A percentile compares a stretch with the other conserved stretches of the same genome.
Conservation (phyloP, 1,140 invertebrate species). For the Augochlora pura region DNA sequence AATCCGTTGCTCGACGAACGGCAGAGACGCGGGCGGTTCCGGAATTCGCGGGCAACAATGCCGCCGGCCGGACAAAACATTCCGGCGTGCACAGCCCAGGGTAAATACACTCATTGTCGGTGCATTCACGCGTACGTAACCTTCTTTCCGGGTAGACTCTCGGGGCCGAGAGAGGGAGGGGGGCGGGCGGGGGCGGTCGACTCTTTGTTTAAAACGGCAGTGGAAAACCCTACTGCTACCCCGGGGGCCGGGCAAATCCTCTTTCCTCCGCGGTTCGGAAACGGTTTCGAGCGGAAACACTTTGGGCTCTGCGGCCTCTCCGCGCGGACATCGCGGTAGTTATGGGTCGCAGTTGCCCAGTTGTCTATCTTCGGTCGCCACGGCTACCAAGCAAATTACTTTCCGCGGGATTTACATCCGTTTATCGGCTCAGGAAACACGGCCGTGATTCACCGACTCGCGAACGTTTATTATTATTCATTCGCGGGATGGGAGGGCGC, state of each 20-base stretch:
- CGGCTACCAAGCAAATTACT: too few species aligned
- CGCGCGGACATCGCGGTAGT: slow-evolving; percentile 47
- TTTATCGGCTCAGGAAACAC: too few species aligned
- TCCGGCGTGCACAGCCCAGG: too few species aligned
- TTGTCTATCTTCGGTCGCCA: neutral
- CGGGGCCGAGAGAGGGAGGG: too few species aligned
- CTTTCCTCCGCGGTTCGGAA: slow-evolving; percentile 55
- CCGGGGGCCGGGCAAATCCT: slow-evolving; percentile 60
- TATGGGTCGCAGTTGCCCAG: slow-evolving; percentile 46
- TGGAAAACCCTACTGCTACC: slow-evolving; percentile 55
- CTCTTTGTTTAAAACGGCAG: slow-evolving; percentile 58
- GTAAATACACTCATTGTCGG: slow-evolving; percentile 3
- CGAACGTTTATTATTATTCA: too few species aligned
- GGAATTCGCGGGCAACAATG: too few species aligned
- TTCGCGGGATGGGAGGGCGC: too few species aligned
- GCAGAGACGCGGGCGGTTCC: neutral
- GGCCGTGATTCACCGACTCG: too few species aligned
- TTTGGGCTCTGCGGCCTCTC: slow-evolving; percentile 23
- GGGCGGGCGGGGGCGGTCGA: too few species aligned
- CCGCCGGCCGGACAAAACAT: neutral
- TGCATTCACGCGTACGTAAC: slow-evolving; percentile 23
- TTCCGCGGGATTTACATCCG: too few species aligned
- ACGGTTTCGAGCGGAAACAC: slow-evolving; percentile 55
- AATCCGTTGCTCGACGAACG: neutral
- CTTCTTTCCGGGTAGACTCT: slow-evolving; percentile 27